phyloP scores from a whole-genome alignment of 2,797 vertebrate species.

The Pseudopleuronectes americanus region DNA sequence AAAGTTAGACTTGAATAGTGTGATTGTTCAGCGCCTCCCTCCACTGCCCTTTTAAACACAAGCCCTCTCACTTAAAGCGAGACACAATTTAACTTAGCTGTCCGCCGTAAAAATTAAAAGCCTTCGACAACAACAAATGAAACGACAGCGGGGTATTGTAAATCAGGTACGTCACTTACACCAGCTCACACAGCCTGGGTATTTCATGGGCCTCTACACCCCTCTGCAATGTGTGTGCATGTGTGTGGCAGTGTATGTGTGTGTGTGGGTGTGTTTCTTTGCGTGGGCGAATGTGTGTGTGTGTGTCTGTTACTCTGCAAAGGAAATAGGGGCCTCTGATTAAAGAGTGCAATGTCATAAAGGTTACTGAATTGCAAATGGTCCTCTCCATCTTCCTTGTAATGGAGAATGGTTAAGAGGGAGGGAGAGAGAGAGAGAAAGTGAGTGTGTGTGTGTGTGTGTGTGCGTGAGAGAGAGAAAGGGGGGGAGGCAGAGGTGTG shows the following conservation, averaged over 20 bases:
- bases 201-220: conserved; percentile 91
- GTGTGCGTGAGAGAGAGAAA: conserved; percentile 27
- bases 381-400: conserved; percentile 99
- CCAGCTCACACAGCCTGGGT: conserved; percentile 89
- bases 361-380: conserved; percentile 99
- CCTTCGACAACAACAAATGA: conserved; percentile 93
- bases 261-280: conserved; percentile 83
- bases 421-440: conserved; percentile 44
- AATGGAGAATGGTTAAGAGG: conserved; percentile 97
- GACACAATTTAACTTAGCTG: conserved; percentile 91
- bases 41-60: conserved; percentile 61
- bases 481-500: conserved; percentile 45
- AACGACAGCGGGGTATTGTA: conserved; percentile 86
- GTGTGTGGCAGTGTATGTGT: conserved; percentile 88
- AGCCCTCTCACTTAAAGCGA: conserved; percentile 80
- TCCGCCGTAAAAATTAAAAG: conserved; percentile 93
- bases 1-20: conserved; percentile 10
- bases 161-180: conserved; percentile 90
- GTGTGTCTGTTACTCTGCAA: conserved; percentile 85
- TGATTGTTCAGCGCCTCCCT: conserved; percentile 25
- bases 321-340: conserved; percentile 98
- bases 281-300: conserved; percentile 90
- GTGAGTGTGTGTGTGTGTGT: conserved; percentile 33
- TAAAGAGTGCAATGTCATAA: conserved; percentile 99
- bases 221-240: conserved; percentile 90